Percentiles rank a stretch among this genome's conserved stretches.
These are phyloP conservation scores for Caenorhabditis wallacei DNA, from an alignment of 2,888 invertebrate species.

Conservation along the genomic window DNA sequence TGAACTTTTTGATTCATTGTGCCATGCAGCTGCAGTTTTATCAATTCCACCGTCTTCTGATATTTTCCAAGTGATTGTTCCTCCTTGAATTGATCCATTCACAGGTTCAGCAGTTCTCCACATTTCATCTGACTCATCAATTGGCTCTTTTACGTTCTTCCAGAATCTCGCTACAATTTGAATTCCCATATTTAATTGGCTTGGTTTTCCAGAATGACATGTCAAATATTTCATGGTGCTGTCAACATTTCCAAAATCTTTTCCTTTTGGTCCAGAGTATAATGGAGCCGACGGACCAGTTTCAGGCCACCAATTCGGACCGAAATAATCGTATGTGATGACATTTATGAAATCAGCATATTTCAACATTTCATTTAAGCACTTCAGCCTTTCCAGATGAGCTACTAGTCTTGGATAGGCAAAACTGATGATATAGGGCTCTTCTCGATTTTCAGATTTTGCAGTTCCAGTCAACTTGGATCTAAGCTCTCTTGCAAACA, in stretches of 20 bases:
- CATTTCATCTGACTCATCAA: not conserved
- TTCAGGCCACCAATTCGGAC: not conserved
- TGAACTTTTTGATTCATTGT: not conserved
- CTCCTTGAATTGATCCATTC: not conserved
- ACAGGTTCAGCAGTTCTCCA: not conserved
- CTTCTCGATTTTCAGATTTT: not conserved
- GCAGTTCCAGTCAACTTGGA: not conserved
- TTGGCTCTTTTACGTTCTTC: not conserved
- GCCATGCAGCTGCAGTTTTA: not conserved
- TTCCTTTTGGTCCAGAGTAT: not conserved
- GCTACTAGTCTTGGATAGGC: not conserved
- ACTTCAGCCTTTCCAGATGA: slow-evolving; percentile 49
- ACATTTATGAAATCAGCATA: slow-evolving; percentile 74
- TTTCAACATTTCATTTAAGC: slow-evolving; percentile 48
- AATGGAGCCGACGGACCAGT: slow-evolving; percentile 16
- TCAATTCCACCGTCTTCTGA: not conserved
- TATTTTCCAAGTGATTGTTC: not conserved
- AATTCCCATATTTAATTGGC: not conserved
- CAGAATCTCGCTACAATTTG: not conserved
- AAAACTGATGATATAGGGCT: not conserved
- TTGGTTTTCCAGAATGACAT: not conserved
- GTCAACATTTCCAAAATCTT: slow-evolving; percentile 4
- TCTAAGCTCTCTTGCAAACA: not conserved
- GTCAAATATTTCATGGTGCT: not conserved
- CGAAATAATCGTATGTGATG: slow-evolving; percentile 57